phyloP scores from a whole-genome alignment of 2,797 vertebrate species.

The Cuculus canorus region DNA sequence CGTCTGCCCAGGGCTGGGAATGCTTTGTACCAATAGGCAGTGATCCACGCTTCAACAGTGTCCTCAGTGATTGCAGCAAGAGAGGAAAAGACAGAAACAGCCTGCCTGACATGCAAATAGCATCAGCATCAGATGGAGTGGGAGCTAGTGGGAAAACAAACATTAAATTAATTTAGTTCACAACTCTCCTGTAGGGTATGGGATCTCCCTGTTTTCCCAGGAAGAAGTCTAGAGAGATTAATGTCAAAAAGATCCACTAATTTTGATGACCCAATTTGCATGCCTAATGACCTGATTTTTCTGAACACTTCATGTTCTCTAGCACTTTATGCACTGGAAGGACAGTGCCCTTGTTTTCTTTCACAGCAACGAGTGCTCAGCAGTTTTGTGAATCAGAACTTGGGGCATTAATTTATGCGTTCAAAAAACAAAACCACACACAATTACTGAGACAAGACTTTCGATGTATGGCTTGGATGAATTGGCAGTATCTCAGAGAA shows the following conservation, averaged over 20 bases:
- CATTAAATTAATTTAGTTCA: constrained; percentile 74
- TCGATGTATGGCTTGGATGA: constrained; percentile 28
- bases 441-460: not conserved
- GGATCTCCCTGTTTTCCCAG: constrained; percentile 69
- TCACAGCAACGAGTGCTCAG: constrained; percentile 17
- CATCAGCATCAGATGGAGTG: constrained; percentile 43
- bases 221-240: constrained; percentile 70
- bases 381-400: constrained; percentile 50
- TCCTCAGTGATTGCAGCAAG: not conserved
- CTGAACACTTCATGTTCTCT: constrained; percentile 34
- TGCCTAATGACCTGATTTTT: constrained; percentile 72
- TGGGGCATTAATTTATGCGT: constrained; percentile 43
- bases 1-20: not conserved
- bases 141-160: constrained; percentile 64
- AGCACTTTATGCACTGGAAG: constrained; percentile 46
- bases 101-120: constrained; percentile 2
- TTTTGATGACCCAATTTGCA: constrained; percentile 72
- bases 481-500: constrained; percentile 51
- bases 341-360: constrained; percentile 64
- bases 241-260: constrained; percentile 74
- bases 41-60: fast-evolving
- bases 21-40: fast-evolving
- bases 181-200: constrained; percentile 71
- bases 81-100: not conserved
- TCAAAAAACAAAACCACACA: constrained; percentile 24